Base-by-base conservation (phyloP, 2,113 vertebrate species). In the Podarcis muralis region DNA sequence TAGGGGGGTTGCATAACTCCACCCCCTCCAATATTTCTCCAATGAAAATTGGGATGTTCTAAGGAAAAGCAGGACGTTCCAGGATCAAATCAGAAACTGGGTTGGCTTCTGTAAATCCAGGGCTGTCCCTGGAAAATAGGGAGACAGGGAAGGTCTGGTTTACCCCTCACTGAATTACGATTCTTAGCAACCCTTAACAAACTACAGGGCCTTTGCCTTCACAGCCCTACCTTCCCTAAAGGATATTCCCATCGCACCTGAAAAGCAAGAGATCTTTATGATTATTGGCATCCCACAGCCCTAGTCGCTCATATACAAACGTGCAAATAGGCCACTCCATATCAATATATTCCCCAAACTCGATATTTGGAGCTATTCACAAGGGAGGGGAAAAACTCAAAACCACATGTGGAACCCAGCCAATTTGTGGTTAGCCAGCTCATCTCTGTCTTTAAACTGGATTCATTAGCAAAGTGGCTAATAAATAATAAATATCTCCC, bases 341-440 rank as follows among this genome's bases (percentile, higher is more conserved):
- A 78, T 76, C 48, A 89, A 84, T 57, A 57, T 15, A 77, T 37
- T 89, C 83, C 68, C 88, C 37, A 35, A 86, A 84, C 7, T 5
- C 65, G 89, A 85, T 71, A 88, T 59, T 53, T 69, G 87, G n/a
- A 25, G 13, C 71, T 65, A 62, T 83, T 83, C 30, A 15, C 37
- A 89, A 83, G 80, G 83, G 83, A 81, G 90, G 83, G 83, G 79
- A 90, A 84, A 91, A 66, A 48, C 62, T 87, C 59, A 85, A 89
- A 94, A 85, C 3, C 66, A 30, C 35, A 82, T 88, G 48, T 0
- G 0, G 15, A 90, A 43, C 59, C 86, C 74, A 57, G 68, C 79
- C 77, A 88, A 18, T 62, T 57, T 89, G 35, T 85, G 86, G 37
- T 32, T 80, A 16, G 35, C 53, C 86, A 90, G 71, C 27, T 13